A percentile compares a stretch with the other conserved stretches of the same genome.
Evolutionary conservation across 2,113 vertebrate species (phyloP).

Genomic region (Columba livia): DNA sequence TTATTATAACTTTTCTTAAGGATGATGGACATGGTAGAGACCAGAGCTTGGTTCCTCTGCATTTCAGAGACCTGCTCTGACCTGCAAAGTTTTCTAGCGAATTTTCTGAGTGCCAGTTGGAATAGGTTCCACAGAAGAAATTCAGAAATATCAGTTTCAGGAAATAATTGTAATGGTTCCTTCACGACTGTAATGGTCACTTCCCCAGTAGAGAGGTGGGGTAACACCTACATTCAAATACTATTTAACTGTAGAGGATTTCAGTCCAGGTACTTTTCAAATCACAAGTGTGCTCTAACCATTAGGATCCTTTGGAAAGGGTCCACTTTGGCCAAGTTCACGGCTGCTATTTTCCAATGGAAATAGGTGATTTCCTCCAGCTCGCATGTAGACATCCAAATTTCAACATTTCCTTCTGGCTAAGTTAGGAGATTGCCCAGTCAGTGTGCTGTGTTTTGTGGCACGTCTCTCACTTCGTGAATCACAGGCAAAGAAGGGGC

Average conservation of each 20-base stretch:
- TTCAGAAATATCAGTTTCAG: not conserved
- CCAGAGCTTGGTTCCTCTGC: not conserved
- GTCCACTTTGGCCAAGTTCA: not conserved
- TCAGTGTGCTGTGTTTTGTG: not conserved
- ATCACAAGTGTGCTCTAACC: not conserved
- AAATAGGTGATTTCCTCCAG: not conserved
- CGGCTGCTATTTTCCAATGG: not conserved
- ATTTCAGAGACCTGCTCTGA: not conserved
- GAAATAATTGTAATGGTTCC: not conserved
- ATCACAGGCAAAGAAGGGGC: not conserved
- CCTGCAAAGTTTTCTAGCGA: not conserved
- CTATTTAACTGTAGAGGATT: not conserved
- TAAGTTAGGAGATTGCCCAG: not conserved
- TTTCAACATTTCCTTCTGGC: not conserved
- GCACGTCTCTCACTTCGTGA: not conserved
- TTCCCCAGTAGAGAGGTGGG: not conserved
- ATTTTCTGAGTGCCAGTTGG: not conserved
- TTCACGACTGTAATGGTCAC: not conserved
- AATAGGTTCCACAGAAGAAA: not conserved
- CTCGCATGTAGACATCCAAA: not conserved
- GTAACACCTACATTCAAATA: not conserved
- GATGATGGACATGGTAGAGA: not conserved
- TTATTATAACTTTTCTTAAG: not conserved
- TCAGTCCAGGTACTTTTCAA: not conserved
- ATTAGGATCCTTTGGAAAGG: not conserved